Evolutionary conservation across 2,888 invertebrate species (phyloP), one percentile per base, ranked within the genome.

Genomic region (Limnephilus auricula): DNA sequence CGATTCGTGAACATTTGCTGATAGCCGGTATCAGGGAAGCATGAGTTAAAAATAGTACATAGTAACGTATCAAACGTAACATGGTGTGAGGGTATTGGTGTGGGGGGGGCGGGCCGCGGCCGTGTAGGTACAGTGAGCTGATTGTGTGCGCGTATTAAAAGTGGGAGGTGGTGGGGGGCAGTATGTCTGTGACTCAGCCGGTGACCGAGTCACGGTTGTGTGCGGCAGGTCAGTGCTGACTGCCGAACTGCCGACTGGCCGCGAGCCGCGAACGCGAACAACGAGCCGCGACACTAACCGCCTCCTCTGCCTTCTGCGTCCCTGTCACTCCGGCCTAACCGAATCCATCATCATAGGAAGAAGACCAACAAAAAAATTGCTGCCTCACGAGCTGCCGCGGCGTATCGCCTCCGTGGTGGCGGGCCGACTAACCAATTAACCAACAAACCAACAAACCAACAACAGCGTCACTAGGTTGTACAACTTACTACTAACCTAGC

Each of bases 121-220:
- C 32, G 83, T 30, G 79, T 79, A 89, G 79, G 79, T 80, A 85
- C 40, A 85, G 18, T 15, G 30, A 37, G 82, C 45, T 40, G 78
- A 31, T 45, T 90, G 37, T 90, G 90, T 40, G 79, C 50, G 87
- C 34, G 88, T 88, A 90, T 89, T 89, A 79, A 83, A 80, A 82
- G 86, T 32, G 84, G 82, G 37, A 40, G 32, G 85, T 40, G 92
- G 91, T 84, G 50, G 92, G 91, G 92, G 91, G 92, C 91, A 92
- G 90, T 92, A 89, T 92, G 92, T 92, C 91, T 92, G 92, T 92
- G 92, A 92, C 92, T 92, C 92, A 92, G 92, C 92, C 93, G 92
- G 92, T 93, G 92, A 93, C 93, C 93, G 93, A 93, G 93, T 93
- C 92, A 93, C 90, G 92, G 89, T 32, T 65, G 90, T 84, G 90